Evolutionary conservation across 1,140 invertebrate genomes (phyloP).

Genomic region (Drosophila nebulosa): DNA sequence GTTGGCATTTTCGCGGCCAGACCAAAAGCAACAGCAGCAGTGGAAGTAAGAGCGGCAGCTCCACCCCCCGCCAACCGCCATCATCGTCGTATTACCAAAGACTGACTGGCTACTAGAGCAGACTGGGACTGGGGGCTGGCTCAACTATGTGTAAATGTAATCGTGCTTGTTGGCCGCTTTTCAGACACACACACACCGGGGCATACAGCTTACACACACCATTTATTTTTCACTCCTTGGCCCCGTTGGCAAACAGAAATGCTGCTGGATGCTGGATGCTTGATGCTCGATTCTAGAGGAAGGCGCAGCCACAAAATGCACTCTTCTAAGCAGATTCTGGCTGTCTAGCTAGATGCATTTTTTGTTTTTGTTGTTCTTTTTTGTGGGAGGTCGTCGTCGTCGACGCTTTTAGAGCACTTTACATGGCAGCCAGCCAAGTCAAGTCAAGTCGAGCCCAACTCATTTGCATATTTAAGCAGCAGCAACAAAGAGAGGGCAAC

Average conservation of each 20-base stretch:
- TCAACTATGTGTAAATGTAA: slow-evolving; percentile 61
- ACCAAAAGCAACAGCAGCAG: not conserved
- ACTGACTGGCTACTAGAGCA: slow-evolving; percentile 16
- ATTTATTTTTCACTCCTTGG: slow-evolving; percentile 76
- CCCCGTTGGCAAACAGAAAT: slow-evolving; percentile 46
- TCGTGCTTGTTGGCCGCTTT: slow-evolving; percentile 41
- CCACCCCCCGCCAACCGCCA: slow-evolving; percentile 21
- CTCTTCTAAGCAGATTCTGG: not conserved
- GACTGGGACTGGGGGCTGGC: not conserved
- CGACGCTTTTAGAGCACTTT: slow-evolving; percentile 63
- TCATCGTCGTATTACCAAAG: slow-evolving; percentile 73
- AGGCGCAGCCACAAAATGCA: slow-evolving; percentile 26
- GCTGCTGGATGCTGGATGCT: slow-evolving; percentile 33
- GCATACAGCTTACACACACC: slow-evolving; percentile 65
- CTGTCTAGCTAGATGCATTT: slow-evolving; percentile 49
- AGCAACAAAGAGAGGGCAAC: not conserved
- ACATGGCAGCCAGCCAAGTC: slow-evolving; percentile 27
- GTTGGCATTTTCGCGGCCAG: slow-evolving; percentile 66
- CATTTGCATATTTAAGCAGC: slow-evolving; percentile 71
- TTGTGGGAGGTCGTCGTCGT: slow-evolving; percentile 39
- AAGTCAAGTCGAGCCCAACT: slow-evolving; percentile 33
- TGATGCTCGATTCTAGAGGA: slow-evolving; percentile 24
- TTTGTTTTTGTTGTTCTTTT: slow-evolving; percentile 16
- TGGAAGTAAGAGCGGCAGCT: slow-evolving; percentile 4
- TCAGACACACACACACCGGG: not conserved